phyloP scores from a whole-genome alignment of 1,140 invertebrate genomes.

The Camponotus floridanus region DNA sequence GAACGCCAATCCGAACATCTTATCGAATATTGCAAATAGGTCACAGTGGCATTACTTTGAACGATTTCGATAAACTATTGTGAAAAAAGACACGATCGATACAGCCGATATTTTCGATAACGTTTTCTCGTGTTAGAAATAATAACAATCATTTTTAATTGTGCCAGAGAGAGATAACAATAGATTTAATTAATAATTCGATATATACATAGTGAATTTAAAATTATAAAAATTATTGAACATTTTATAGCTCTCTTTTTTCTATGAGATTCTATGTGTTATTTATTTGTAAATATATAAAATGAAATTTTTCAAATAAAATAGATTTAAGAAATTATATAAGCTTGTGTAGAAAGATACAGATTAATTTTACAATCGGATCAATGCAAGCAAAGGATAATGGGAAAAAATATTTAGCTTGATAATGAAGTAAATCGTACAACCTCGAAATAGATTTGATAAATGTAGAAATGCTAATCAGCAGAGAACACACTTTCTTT shows the following conservation, averaged over 20 bases:
- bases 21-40: conserved; percentile 20
- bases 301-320: background rate
- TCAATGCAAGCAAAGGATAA: background rate
- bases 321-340: background rate
- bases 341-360: background rate
- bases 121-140: background rate
- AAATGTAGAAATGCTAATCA: background rate
- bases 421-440: background rate
- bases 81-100: conserved; percentile 7
- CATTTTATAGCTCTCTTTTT: background rate
- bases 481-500: background rate
- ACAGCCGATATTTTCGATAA: background rate
- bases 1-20: conserved; percentile 20
- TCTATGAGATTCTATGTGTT: background rate
- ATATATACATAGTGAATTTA: background rate
- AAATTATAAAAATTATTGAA: background rate
- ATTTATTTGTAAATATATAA: background rate
- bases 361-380: background rate
- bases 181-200: background rate
- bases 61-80: background rate
- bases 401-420: background rate
- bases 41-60: conserved; percentile 7
- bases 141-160: background rate
- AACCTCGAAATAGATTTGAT: background rate
- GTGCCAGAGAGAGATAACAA: background rate